phyloP scores from a whole-genome alignment of 1,140 invertebrate genomes.

The Drosophila serrata region DNA sequence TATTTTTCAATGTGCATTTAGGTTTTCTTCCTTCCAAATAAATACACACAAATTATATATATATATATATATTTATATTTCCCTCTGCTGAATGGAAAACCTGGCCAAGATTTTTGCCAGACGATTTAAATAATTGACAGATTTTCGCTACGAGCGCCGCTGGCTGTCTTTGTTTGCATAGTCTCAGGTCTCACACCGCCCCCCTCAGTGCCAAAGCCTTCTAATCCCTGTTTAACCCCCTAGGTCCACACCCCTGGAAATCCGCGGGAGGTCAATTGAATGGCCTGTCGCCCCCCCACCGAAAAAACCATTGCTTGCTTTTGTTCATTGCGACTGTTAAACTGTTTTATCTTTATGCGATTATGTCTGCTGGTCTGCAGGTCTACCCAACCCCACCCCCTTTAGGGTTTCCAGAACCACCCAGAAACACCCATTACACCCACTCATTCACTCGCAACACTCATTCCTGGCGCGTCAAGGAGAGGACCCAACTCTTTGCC shows the following conservation, averaged over 20 bases:
- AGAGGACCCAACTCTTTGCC: conserved; percentile 67
- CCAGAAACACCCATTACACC: background rate
- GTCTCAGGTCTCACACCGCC: background rate
- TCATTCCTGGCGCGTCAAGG: conserved; percentile 27
- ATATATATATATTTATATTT: conserved; percentile 6
- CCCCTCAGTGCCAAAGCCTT: background rate
- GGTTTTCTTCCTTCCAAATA: background rate
- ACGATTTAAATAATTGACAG: conserved; percentile 83
- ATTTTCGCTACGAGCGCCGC: conserved; percentile 57
- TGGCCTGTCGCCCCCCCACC: conserved; percentile 16
- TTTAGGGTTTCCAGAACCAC: background rate
- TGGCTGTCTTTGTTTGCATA: conserved; percentile 44
- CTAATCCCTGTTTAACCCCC: background rate
- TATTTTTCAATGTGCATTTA: background rate
- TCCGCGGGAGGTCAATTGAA: conserved; percentile 49
- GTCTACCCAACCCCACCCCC: background rate
- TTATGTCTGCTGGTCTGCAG: conserved; percentile 64
- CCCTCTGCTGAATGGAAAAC: conserved; percentile 28
- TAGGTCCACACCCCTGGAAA: conserved; percentile 1
- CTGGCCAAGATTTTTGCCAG: conserved; percentile 67
- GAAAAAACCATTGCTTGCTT: conserved; percentile 36
- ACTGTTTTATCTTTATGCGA: conserved; percentile 84
- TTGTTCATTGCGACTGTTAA: conserved; percentile 76
- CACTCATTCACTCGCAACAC: background rate
- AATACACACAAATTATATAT: background rate